phyloP scores from a whole-genome alignment of 2,797 vertebrate species.

The Nyctalus aviator region DNA sequence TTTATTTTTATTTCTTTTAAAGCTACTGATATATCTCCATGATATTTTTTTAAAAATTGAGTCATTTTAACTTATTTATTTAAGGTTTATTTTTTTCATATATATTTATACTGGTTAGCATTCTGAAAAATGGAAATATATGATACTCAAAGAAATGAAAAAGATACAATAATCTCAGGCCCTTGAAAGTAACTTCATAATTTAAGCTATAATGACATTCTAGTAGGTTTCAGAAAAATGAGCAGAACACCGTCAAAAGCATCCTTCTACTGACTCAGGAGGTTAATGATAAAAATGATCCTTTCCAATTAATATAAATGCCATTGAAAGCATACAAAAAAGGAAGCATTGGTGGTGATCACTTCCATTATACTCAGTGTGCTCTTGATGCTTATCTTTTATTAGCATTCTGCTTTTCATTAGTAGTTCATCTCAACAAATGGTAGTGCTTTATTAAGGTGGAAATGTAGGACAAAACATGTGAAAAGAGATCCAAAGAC shows the following conservation, averaged over 20 bases:
- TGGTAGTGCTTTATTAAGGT: constrained; percentile 10
- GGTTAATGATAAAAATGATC: constrained; percentile 61
- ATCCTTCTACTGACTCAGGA: constrained; percentile 73
- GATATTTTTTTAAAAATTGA: constrained; percentile 40
- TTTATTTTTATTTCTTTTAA: constrained; percentile 38
- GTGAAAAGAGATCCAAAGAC: not conserved
- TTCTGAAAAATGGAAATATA: constrained; percentile 24
- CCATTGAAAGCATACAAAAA: constrained; percentile 48
- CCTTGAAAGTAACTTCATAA: constrained; percentile 57
- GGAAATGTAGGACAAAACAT: not conserved
- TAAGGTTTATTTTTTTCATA: constrained; percentile 1
- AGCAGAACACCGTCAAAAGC: constrained; percentile 25
- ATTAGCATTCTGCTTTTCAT: not conserved
- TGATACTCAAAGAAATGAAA: not conserved
- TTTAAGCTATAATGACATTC: constrained; percentile 62
- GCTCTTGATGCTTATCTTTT: constrained; percentile 34
- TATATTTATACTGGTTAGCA: not conserved
- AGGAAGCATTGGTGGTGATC: not conserved
- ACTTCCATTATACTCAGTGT: constrained; percentile 4
- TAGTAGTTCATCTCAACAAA: not conserved
- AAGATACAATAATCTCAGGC: constrained; percentile 17
- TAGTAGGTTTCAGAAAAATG: constrained; percentile 58
- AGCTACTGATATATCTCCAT: not conserved
- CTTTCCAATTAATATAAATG: constrained; percentile 69
- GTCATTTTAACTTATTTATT: constrained; percentile 26